phyloP scores from a whole-genome alignment of 2,888 invertebrate species.

The Acholoe squamosa region DNA sequence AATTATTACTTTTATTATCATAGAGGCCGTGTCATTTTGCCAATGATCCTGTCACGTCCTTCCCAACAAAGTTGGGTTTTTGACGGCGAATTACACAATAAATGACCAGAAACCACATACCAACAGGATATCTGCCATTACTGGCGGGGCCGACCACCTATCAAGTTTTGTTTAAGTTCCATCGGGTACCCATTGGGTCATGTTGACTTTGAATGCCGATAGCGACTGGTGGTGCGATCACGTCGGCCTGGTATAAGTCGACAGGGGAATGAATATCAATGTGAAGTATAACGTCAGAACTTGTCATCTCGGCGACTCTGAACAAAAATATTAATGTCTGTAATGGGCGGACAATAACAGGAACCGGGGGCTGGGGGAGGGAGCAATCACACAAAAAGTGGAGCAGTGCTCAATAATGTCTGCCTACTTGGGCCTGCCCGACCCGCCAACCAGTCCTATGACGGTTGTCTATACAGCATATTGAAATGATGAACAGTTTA shows the following conservation, averaged over 20 bases:
- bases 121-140: slow-evolving; percentile 58
- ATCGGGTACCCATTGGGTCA: slow-evolving; percentile 32
- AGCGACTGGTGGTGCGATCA: slow-evolving; percentile 47
- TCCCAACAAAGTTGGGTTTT: slow-evolving; percentile 50
- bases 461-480: neutral
- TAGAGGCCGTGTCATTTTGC: neutral
- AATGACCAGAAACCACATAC: slow-evolving; percentile 53
- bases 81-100: slow-evolving; percentile 58
- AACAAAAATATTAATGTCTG: slow-evolving; percentile 59
- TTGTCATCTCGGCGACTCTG: slow-evolving; percentile 37
- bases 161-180: slow-evolving; percentile 63
- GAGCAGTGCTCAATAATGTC: slow-evolving; percentile 40
- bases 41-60: slow-evolving; percentile 56
- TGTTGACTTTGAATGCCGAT: slow-evolving; percentile 62
- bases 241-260: slow-evolving; percentile 29
- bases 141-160: neutral
- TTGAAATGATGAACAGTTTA: slow-evolving; percentile 56
- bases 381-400: slow-evolving; percentile 60
- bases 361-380: no score
- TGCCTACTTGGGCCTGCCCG: neutral
- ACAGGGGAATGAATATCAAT: slow-evolving; percentile 8
- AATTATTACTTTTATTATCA: slow-evolving; percentile 58
- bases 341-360: slow-evolving; percentile 52
- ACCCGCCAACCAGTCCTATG: neutral
- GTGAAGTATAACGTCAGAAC: slow-evolving; percentile 49